Conservation (phyloP, 2,888 invertebrate species). For the Nasonia oneida region DNA sequence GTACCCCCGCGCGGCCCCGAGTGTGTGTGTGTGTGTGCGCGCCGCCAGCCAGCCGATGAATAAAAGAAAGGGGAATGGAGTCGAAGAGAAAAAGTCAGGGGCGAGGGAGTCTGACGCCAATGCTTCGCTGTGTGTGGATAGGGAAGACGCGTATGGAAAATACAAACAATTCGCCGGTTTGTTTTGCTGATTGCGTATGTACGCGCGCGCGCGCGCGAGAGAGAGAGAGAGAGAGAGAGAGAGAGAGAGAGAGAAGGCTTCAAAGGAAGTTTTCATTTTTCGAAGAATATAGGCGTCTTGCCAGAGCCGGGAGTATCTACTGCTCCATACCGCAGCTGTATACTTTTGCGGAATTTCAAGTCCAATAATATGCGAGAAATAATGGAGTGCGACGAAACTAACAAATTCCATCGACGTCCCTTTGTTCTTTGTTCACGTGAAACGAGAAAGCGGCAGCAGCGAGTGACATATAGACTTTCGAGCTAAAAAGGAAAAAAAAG, state of each 20-base stretch:
- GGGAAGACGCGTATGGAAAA: constrained; percentile 53
- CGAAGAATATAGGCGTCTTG: neutral
- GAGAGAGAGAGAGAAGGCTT: neutral
- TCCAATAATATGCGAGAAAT: neutral
- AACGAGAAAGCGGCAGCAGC: constrained; percentile 34
- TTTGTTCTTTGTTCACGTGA: constrained; percentile 42
- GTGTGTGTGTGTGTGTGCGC: constrained; percentile 51
- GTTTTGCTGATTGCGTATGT: constrained; percentile 46
- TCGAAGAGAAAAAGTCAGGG: constrained; percentile 67
- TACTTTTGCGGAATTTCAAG: neutral
- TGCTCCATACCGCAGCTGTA: neutral
- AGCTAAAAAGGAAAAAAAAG: constrained; percentile 42
- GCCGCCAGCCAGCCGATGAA: constrained; percentile 59
- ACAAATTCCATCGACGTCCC: constrained; percentile 34
- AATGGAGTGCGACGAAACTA: constrained; percentile 5
- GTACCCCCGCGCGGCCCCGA: neutral
- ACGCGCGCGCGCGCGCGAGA: neutral
- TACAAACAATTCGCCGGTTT: constrained; percentile 62
- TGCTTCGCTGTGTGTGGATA: neutral
- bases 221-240: no score
- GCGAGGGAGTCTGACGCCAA: constrained; percentile 33
- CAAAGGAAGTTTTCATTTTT: neutral
- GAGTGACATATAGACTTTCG: constrained; percentile 64
- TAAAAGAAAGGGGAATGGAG: constrained; percentile 64
- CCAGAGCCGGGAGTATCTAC: neutral